These are phyloP conservation scores for Umimayanthus kanabou DNA, from an alignment of 92 coral and sea anemone species.

Conservation along the genomic window DNA sequence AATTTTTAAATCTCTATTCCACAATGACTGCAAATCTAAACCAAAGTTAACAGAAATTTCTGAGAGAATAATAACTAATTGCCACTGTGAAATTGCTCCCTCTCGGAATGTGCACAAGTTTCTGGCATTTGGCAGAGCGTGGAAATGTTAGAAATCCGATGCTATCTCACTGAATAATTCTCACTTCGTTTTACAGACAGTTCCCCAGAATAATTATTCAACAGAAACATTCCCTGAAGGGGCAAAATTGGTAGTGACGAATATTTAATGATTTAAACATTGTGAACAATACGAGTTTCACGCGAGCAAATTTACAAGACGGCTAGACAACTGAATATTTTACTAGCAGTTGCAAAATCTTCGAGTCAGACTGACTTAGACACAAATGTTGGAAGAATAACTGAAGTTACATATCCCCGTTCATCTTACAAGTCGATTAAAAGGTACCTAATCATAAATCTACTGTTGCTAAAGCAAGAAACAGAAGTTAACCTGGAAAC, in stretches of 20 bases:
- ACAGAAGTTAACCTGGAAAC: background rate
- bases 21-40: background rate
- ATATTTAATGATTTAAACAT: background rate
- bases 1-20: background rate
- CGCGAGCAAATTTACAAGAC: background rate
- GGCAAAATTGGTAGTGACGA: background rate
- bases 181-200: background rate
- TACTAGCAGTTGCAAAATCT: background rate
- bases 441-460: too few species aligned
- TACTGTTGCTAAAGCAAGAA: background rate
- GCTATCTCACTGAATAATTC: background rate
- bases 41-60: background rate
- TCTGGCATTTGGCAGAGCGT: background rate
- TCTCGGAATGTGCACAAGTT: conserved; percentile 29
- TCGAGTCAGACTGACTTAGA: background rate
- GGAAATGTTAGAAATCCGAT: background rate
- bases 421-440: background rate
- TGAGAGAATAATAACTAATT: background rate
- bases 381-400: background rate
- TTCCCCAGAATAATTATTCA: background rate
- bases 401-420: background rate
- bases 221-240: background rate
- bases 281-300: background rate
- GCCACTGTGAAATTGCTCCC: background rate
- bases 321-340: conserved; percentile 18